A percentile compares a stretch with the other conserved stretches of the same genome.
These are phyloP conservation scores for Melinopterus prodromus DNA, from an alignment of 2,888 invertebrate genomes.

Conservation along the genomic window DNA sequence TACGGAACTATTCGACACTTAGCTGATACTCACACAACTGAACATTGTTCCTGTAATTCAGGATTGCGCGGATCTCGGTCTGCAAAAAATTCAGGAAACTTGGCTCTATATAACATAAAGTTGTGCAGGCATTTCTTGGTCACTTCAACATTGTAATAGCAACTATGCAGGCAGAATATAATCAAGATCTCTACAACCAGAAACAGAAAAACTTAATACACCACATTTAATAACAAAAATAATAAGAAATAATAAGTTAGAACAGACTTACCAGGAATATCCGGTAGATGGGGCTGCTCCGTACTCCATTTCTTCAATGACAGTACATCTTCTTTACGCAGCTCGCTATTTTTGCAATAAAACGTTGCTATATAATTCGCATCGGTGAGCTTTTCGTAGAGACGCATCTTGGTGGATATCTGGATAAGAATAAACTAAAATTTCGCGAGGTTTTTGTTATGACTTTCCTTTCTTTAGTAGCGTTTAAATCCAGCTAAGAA, in stretches of 20 bases:
- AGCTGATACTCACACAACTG: not conserved
- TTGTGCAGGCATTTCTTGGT: conserved; percentile 76
- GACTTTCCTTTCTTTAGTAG: not conserved
- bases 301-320: not conserved
- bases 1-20: too few relatives aligned
- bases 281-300: not conserved
- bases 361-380: not conserved
- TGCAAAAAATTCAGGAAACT: conserved; percentile 71
- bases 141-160: conserved; percentile 71
- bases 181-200: conserved; percentile 57
- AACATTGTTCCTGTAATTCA: not conserved
- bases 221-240: not conserved
- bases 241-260: too few relatives aligned
- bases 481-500: too few relatives aligned
- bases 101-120: conserved; percentile 72
- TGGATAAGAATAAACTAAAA: not conserved
- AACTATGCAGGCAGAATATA: conserved; percentile 74
- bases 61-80: conserved; percentile 54
- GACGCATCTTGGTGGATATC: not conserved
- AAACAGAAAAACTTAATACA: not conserved
- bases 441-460: not conserved
- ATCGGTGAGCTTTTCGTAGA: not conserved
- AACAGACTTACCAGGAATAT: not conserved
- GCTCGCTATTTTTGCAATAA: not conserved
- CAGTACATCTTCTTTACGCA: not conserved